A percentile compares a stretch with the other conserved stretches of the same genome.
These are phyloP conservation scores for Polyodon spathula DNA, from an alignment of 2,113 vertebrate species.

Conservation along the genomic window DNA sequence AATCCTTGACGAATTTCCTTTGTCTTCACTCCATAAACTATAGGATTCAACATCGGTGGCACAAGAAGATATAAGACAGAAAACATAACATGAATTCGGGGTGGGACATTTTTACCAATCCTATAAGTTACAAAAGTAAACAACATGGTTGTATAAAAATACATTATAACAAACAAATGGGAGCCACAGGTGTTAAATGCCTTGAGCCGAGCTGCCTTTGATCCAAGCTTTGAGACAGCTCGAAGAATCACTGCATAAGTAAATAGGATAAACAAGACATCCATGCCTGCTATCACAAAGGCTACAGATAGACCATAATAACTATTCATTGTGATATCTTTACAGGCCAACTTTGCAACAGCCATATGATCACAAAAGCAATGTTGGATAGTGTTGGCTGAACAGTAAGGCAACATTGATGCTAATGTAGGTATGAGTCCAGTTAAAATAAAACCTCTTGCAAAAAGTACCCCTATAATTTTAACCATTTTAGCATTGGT, in stretches of 20 bases:
- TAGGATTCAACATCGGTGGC: too few relatives aligned
- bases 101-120: too few relatives aligned
- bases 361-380: constrained; percentile 37
- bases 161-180: too few relatives aligned
- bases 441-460: background rate
- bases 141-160: too few relatives aligned
- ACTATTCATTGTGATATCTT: constrained; percentile 26
- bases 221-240: constrained; percentile 26
- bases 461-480: constrained; percentile 33
- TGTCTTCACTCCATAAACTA: too few relatives aligned
- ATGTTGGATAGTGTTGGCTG: constrained; percentile 23
- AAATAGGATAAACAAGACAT: constrained; percentile 29
- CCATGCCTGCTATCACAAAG: constrained; percentile 30
- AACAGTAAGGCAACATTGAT: constrained; percentile 9
- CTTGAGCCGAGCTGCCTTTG: constrained; percentile 6
- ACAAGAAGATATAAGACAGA: too few relatives aligned
- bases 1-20: too few relatives aligned
- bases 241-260: constrained; percentile 27
- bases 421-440: background rate
- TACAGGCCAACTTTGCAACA: constrained; percentile 28
- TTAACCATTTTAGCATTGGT: constrained; percentile 29
- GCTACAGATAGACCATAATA: constrained; percentile 32
- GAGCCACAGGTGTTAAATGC: constrained; percentile 1
- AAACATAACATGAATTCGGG: too few relatives aligned
- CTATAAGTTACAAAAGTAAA: too few relatives aligned